A percentile compares a stretch with the other conserved stretches of the same genome.
These are phyloP conservation scores for Patella pellucida DNA, from an alignment of 2,888 invertebrate species.

Conservation along the genomic window DNA sequence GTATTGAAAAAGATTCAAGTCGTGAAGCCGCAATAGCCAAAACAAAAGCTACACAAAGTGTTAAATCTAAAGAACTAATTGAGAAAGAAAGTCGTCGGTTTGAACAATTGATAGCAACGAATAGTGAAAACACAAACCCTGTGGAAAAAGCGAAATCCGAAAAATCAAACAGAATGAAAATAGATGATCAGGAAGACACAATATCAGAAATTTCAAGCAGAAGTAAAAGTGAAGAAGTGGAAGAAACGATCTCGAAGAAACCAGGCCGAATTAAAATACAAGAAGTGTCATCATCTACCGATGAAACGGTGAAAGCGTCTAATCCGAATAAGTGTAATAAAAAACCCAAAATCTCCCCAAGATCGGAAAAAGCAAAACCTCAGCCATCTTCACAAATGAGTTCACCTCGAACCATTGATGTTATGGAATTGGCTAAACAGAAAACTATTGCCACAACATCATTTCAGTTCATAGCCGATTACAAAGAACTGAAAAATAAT, in stretches of 20 bases:
- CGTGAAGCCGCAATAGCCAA: slow-evolving; percentile 22
- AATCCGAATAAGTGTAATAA: neutral
- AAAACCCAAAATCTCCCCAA: neutral
- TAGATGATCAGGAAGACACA: neutral
- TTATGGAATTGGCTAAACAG: slow-evolving; percentile 20
- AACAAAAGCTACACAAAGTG: slow-evolving; percentile 41
- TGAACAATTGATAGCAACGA: slow-evolving; percentile 47
- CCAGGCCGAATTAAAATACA: neutral
- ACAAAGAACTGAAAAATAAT: slow-evolving; percentile 57
- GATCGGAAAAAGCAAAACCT: neutral
- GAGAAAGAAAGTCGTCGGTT: slow-evolving; percentile 50
- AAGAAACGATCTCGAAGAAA: neutral
- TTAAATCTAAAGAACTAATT: slow-evolving; percentile 42
- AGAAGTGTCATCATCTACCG: neutral
- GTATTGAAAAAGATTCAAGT: slow-evolving; percentile 46
- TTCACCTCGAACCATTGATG: neutral
- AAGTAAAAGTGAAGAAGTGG: neutral
- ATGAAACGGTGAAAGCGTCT: neutral
- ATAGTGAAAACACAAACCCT: slow-evolving; percentile 11
- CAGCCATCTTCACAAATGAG: neutral
- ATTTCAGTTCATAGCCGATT: slow-evolving; percentile 66
- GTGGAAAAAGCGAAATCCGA: neutral
- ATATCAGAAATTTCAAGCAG: slow-evolving; percentile 5
- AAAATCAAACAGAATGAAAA: neutral
- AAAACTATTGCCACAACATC: slow-evolving; percentile 51